Base-by-base conservation (phyloP, 2,113 vertebrate genomes). In the Leiothrix lutea region DNA sequence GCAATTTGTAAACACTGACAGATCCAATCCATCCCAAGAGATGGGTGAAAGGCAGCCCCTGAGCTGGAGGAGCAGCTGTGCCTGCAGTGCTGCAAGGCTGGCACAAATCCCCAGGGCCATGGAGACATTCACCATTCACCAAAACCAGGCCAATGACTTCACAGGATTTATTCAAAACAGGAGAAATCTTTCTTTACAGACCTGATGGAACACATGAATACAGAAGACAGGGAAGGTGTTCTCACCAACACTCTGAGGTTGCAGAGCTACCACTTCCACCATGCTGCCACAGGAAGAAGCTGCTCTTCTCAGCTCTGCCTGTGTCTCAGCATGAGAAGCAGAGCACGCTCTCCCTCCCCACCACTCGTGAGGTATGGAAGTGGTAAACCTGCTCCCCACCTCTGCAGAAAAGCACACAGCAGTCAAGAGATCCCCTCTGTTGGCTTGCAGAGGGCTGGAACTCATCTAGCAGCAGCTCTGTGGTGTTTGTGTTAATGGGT, bases 91-190 rank as follows among this genome's bases (percentile, higher is more conserved):
- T 24, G 9, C 38, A 62, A 65, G 35, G 42, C 64, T 72, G 51
- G 23, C 13, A 17, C 8, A 51, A 45, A 74, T 7, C 35, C 44
- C 44, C 58, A 9, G 4, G 10, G 28, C 26, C 33, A 28, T 0
- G 0, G 15, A 77, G 44, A 58, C 40, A 71, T 53, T 72, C 29
- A 62, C 8, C 26, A 31, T 56, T 83, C 73, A 82, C 25, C 40
- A 44, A 69, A 75, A 78, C 71, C 1, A 3, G 35, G 25, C 24
- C 58, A 70, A 4, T 40, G 51, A 72, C 60, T 85, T 92, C 65
- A 82, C 62, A 93, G 71, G 84, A 66, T 94, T 96, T 96, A 96
- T 95, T 96, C 44, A 83, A 85, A 92, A 90, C 62, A 40, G 40
- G 47, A 74, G 65, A 88, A 86, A 53, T 50, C 47, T 85, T 88